Evolutionary conservation across 2,888 invertebrate species (phyloP), one percentile per base, ranked within the genome.

Genomic region (Pinctada fucata): DNA sequence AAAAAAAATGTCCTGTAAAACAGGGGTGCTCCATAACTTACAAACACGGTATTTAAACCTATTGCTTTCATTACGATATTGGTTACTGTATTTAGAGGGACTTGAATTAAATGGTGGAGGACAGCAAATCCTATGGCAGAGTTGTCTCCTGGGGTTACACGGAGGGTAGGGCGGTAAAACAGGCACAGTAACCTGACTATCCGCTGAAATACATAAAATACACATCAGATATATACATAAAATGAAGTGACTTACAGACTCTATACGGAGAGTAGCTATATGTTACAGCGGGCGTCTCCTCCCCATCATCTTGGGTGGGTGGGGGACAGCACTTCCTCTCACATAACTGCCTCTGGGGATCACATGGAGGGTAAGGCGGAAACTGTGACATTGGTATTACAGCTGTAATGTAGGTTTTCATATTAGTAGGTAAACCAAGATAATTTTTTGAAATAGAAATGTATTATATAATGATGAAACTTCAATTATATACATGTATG

Each of bases 81-180:
- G 6, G 6, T 6, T 58, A 13, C 58, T 58, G 58, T 10, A 10
- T 6, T 10, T 13, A 58, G 8, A 6, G 13, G 58, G 58, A 13
- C 13, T 58, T 58, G 58, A 58, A 58, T 58, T 58, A 58, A 58
- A 58, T 4, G 79, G 79, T 6, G 77, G 75, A 2, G 78, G 75
- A 72, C 83, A 83, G 52, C 83, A 83, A 48, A 65, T 75, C 10
- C 51, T 65, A 47, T 79, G 78, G 72, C 81, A 80, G 45, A 66
- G 74, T 63, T 49, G 49, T n/a, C 31, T 48, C 16, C 45, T 64
- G 16, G 48, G n/a, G 65, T 74, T 64, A 51, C 79, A 79, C 67
- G 10, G n/a, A 2, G 78, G 78, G 64, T 65, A 79, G 3, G 78
- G 70, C 4, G 78, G 74, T 10, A 79, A 65, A 65, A 65, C 45